These are phyloP conservation scores for Onychomys arenicola DNA, from an alignment of 2,797 vertebrate genomes.

Conservation along the genomic window DNA sequence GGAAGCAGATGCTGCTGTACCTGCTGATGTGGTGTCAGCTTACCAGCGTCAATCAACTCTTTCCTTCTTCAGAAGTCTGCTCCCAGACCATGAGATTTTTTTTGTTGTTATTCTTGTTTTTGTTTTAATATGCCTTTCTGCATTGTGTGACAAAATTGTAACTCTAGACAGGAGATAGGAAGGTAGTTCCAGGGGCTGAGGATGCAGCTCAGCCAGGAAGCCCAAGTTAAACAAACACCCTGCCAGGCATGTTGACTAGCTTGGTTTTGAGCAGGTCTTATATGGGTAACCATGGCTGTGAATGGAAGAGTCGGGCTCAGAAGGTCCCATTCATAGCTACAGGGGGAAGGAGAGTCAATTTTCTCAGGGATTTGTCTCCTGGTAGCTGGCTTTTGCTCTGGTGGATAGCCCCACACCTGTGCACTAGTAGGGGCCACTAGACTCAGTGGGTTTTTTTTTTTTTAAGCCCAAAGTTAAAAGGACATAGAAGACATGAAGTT, in stretches of 20 bases:
- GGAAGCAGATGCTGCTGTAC: neutral
- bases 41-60: neutral
- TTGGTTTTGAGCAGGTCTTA: neutral
- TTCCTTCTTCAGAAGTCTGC: neutral
- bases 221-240: neutral
- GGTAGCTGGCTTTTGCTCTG: neutral
- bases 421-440: neutral
- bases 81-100: neutral
- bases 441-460: neutral
- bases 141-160: neutral
- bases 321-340: neutral
- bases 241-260: neutral
- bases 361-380: neutral
- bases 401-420: neutral
- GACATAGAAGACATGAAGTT: neutral
- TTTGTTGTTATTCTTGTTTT: too few species aligned
- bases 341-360: neutral
- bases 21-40: neutral
- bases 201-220: neutral
- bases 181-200: neutral
- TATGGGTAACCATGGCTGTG: neutral
- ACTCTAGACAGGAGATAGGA: neutral
- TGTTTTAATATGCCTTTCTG: neutral
- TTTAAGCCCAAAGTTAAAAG: neutral
- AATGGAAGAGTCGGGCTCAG: fast-evolving